A percentile compares a stretch with the other conserved stretches of the same genome.
Conservation (phyloP, 2,888 invertebrate species). For the Fragum whitleyi region DNA sequence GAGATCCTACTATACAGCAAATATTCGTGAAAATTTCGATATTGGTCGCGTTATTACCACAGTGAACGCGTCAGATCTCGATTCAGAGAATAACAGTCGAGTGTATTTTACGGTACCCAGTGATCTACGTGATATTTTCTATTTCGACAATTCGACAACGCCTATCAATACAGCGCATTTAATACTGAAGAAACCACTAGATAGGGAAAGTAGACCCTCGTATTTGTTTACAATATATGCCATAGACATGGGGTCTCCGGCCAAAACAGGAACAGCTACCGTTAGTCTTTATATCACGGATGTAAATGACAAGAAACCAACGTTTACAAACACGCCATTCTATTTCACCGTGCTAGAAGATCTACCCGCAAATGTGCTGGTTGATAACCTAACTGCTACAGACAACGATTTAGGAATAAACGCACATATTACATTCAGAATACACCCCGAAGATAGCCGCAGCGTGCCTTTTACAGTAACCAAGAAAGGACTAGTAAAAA, state of each 20-base stretch:
- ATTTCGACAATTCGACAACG: slow-evolving; percentile 49
- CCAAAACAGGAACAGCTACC: slow-evolving; percentile 53
- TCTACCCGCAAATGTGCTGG: slow-evolving; percentile 45
- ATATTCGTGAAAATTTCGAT: slow-evolving; percentile 49
- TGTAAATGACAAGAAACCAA: slow-evolving; percentile 59
- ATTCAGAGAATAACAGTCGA: slow-evolving; percentile 49
- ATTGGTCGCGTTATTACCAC: slow-evolving; percentile 44
- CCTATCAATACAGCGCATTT: slow-evolving; percentile 39
- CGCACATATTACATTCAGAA: slow-evolving; percentile 42
- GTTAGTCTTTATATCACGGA: slow-evolving; percentile 54
- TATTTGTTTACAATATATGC: slow-evolving; percentile 56
- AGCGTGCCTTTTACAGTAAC: slow-evolving; percentile 64
- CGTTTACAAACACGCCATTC: slow-evolving; percentile 48
- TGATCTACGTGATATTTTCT: slow-evolving; percentile 42
- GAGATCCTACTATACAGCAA: slow-evolving; percentile 32
- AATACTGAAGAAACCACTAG: slow-evolving; percentile 48
- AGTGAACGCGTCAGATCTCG: slow-evolving; percentile 56
- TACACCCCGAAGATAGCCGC: slow-evolving; percentile 43
- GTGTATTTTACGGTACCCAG: slow-evolving; percentile 49
- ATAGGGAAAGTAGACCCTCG: slow-evolving; percentile 51
- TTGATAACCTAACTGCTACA: slow-evolving; percentile 48
- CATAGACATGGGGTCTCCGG: slow-evolving; percentile 36
- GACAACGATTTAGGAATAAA: slow-evolving; percentile 60
- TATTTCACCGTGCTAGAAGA: slow-evolving; percentile 54
- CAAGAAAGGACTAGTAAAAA: slow-evolving; percentile 63